phyloP scores from a whole-genome alignment of 2,888 invertebrate genomes.

The Pseudococcus jackbeardsleyi region DNA sequence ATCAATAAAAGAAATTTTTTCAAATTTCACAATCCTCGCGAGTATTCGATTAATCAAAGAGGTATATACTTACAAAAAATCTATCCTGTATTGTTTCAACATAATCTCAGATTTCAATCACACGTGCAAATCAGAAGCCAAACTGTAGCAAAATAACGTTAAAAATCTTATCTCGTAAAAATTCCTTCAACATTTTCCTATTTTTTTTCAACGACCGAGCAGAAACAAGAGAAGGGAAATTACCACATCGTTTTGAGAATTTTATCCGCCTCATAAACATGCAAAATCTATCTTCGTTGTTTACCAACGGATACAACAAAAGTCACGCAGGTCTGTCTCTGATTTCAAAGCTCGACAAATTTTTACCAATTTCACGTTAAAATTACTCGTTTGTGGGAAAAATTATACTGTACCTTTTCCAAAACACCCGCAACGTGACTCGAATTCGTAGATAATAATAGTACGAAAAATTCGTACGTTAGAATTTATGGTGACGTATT shows the following conservation, averaged over 20 bases:
- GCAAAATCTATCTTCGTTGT: slow-evolving; percentile 6
- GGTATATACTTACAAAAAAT: not conserved
- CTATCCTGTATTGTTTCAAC: not conserved
- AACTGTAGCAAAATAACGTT: not conserved
- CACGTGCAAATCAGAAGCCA: not conserved
- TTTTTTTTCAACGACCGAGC: not conserved
- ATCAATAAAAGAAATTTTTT: not conserved
- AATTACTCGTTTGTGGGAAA: not conserved
- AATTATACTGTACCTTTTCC: not conserved
- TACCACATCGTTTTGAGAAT: slow-evolving; percentile 22
- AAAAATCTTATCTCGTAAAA: not conserved
- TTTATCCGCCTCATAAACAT: slow-evolving; percentile 47
- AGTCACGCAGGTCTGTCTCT: slow-evolving; percentile 4
- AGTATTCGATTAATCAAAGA: not conserved
- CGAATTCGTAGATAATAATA: not conserved
- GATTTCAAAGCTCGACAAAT: not conserved
- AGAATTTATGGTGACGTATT: slow-evolving; percentile 33
- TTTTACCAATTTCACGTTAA: not conserved
- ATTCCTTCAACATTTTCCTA: not conserved
- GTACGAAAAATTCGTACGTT: not conserved
- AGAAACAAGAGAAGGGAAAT: not conserved
- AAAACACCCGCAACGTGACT: not conserved
- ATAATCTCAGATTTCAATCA: not conserved
- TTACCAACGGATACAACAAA: slow-evolving; percentile 31
- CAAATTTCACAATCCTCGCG: not conserved